Evolutionary conservation across 2,113 vertebrate genomes (phyloP).

Genomic region (Tachysurus fulvidraco): DNA sequence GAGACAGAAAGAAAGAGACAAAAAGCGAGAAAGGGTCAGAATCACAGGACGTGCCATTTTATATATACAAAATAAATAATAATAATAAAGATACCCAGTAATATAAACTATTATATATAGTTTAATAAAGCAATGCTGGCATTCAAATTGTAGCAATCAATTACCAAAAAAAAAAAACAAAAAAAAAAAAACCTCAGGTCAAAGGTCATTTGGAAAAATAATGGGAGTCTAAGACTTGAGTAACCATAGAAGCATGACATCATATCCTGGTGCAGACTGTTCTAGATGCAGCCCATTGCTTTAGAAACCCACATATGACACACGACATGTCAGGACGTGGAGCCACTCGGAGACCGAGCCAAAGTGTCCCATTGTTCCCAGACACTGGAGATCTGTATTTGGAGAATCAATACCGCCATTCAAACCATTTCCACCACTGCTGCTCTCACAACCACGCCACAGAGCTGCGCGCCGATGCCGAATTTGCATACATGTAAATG

Average conservation of each 20-base stretch:
- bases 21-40: constrained; percentile 57
- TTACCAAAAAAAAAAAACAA: neutral
- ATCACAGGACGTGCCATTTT: constrained; percentile 61
- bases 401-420: constrained; percentile 65
- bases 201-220: constrained; percentile 6
- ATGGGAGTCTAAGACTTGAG: neutral
- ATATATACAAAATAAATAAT: neutral
- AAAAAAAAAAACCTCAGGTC: neutral
- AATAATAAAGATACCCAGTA: too few relatives aligned
- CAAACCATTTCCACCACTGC: constrained; percentile 48
- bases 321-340: constrained; percentile 42
- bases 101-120: neutral
- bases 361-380: constrained; percentile 65
- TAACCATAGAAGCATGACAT: neutral
- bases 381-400: constrained; percentile 66
- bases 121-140: neutral
- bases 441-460: constrained; percentile 39
- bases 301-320: constrained; percentile 43
- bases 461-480: neutral
- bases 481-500: constrained; percentile 47
- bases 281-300: constrained; percentile 11
- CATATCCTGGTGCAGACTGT: neutral
- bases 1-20: constrained; percentile 64
- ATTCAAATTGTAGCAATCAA: neutral
- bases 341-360: constrained; percentile 58